These are phyloP conservation scores for Spilosoma lubricipeda DNA, from an alignment of 2,888 invertebrate genomes.

Conservation along the genomic window DNA sequence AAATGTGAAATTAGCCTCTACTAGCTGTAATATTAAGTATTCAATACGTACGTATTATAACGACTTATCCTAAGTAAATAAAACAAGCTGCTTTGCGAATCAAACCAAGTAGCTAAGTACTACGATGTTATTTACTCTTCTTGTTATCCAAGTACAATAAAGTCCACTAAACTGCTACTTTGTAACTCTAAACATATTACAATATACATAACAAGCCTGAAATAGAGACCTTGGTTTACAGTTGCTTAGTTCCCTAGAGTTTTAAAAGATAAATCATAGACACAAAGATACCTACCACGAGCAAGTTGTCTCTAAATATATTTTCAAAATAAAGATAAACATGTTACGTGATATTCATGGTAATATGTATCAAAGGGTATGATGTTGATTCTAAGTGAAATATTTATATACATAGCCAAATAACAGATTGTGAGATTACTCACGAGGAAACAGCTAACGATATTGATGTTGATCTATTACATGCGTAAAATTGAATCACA, in stretches of 20 bases:
- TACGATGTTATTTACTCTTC: background rate
- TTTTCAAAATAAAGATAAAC: conserved; percentile 22
- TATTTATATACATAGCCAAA: conserved; percentile 29
- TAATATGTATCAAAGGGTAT: conserved; percentile 11
- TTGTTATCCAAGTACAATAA: background rate
- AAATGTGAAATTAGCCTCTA: too few species aligned
- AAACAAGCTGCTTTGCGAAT: too few species aligned
- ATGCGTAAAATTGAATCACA: conserved; percentile 59
- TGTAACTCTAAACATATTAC: background rate
- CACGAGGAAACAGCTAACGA: conserved; percentile 46
- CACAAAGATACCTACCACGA: background rate
- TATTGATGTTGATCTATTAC: conserved; percentile 61
- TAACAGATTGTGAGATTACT: conserved; percentile 43
- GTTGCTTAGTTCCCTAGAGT: background rate
- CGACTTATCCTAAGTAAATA: too few species aligned
- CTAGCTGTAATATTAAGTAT: too few species aligned
- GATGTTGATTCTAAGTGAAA: conserved; percentile 19
- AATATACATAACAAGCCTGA: background rate
- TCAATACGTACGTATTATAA: too few species aligned
- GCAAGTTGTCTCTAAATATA: background rate
- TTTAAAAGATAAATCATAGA: background rate
- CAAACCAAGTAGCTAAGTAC: background rate
- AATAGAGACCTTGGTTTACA: background rate
- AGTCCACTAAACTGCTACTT: background rate
- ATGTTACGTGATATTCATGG: background rate